Conservation (phyloP, 2,888 invertebrate species). For the Girardia tigrina region DNA sequence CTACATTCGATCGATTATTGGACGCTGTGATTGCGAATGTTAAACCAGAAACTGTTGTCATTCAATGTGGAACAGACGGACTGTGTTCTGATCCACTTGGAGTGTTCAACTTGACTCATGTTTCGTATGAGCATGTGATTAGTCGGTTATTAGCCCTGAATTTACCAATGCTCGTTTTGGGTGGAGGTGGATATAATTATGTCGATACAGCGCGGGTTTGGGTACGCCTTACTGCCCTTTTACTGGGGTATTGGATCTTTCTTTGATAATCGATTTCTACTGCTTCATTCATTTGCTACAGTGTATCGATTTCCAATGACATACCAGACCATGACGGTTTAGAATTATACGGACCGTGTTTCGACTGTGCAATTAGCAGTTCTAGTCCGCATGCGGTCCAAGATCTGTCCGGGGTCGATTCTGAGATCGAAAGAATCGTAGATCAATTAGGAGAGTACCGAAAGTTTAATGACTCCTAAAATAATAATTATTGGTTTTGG, state of each 20-base stretch:
- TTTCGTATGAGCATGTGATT: conserved; percentile 57
- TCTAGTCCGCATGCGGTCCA: background rate
- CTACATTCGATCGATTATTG: background rate
- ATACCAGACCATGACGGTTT: background rate
- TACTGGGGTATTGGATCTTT: background rate
- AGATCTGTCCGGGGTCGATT: background rate
- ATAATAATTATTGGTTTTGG: no score
- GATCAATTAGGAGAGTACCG: background rate
- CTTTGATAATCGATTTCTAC: background rate
- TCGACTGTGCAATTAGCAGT: background rate
- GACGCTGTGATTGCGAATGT: conserved; percentile 48
- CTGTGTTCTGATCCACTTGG: conserved; percentile 59
- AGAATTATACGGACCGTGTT: background rate
- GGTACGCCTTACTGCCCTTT: conserved; percentile 60
- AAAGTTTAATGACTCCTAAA: background rate
- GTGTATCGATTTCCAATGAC: background rate
- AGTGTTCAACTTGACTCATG: conserved; percentile 58
- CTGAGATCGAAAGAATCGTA: background rate
- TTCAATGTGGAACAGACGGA: conserved; percentile 70
- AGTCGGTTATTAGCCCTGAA: conserved; percentile 54
- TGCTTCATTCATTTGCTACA: background rate
- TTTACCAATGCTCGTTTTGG: conserved; percentile 61
- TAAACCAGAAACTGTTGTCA: conserved; percentile 59
- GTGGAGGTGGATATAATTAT: conserved; percentile 65
- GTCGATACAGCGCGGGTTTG: conserved; percentile 65